Percentiles rank a stretch among this genome's conserved stretches.
These are phyloP conservation scores for Orientallactaga sibirica DNA, from an alignment of 2,797 vertebrate genomes.

Conservation along the genomic window DNA sequence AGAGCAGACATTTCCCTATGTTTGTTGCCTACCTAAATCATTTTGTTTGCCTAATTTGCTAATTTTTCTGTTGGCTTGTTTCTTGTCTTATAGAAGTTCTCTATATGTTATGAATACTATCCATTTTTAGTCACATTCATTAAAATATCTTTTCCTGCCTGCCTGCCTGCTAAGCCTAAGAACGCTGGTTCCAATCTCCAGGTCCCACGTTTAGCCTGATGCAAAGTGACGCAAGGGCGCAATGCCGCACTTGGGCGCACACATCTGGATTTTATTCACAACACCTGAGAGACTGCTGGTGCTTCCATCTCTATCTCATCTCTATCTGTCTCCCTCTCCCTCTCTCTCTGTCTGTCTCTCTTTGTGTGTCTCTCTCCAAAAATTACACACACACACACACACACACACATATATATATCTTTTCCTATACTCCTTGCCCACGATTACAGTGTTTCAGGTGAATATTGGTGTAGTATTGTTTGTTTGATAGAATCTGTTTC, in stretches of 20 bases:
- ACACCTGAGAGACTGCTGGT: too few relatives aligned
- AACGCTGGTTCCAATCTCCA: too few relatives aligned
- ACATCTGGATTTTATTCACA: too few relatives aligned
- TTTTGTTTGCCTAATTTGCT: conserved; percentile 19
- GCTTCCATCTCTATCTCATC: too few relatives aligned
- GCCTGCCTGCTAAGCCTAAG: too few relatives aligned
- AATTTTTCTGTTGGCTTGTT: not conserved
- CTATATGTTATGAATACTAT: not conserved
- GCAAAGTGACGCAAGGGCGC: too few relatives aligned
- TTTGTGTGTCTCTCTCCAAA: too few relatives aligned
- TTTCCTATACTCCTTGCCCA: not conserved
- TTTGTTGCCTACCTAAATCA: not conserved
- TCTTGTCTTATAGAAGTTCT: not conserved
- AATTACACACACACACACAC: too few relatives aligned
- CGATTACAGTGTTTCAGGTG: not conserved
- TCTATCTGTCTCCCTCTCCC: too few relatives aligned
- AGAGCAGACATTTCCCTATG: not conserved
- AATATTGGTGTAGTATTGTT: not conserved
- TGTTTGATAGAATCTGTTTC: conserved; percentile 6
- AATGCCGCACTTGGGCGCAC: too few relatives aligned
- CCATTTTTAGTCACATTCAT: not conserved
- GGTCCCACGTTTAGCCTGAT: too few relatives aligned
- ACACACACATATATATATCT: not conserved
- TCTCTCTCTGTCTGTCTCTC: too few relatives aligned
- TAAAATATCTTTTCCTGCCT: not conserved